A percentile compares a stretch with the other conserved stretches of the same genome.
Evolutionary conservation across 2,797 vertebrate genomes (phyloP).

Genomic region (Phylloscopus collybita): DNA sequence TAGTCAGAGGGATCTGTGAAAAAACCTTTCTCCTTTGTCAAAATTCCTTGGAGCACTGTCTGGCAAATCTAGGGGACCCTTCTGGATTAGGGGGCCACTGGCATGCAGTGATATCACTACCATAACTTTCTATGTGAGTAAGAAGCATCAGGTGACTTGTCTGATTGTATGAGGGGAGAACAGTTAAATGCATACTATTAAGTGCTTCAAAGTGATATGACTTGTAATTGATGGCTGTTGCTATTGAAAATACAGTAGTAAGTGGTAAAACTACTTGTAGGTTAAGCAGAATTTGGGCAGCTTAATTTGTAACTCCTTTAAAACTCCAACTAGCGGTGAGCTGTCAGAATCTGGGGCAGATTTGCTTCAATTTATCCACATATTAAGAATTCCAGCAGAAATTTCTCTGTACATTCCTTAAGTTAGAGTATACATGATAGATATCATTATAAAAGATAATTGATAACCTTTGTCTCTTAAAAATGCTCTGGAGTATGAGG

Average conservation of each 20-base stretch:
- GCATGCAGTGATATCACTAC: neutral
- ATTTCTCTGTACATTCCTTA: neutral
- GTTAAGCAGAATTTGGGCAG: neutral
- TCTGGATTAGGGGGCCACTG: neutral
- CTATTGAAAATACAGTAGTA: neutral
- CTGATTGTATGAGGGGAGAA: neutral
- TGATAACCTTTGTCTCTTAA: neutral
- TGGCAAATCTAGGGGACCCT: neutral
- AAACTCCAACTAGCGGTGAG: neutral
- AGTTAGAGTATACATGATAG: neutral
- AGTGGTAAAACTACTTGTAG: neutral
- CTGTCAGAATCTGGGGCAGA: neutral
- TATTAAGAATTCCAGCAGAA: neutral
- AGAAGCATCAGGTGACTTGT: rapidly evolving
- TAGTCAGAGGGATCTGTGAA: neutral
- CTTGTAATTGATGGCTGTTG: neutral
- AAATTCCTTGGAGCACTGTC: neutral
- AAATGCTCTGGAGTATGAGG: neutral
- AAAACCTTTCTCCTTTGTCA: neutral
- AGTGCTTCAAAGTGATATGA: neutral
- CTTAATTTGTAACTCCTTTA: neutral
- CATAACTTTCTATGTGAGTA: neutral
- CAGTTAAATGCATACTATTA: neutral
- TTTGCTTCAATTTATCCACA: neutral
- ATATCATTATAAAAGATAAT: neutral